Evolutionary conservation across 2,797 vertebrate species (phyloP).

Genomic region (Pachyuromys duprasi): DNA sequence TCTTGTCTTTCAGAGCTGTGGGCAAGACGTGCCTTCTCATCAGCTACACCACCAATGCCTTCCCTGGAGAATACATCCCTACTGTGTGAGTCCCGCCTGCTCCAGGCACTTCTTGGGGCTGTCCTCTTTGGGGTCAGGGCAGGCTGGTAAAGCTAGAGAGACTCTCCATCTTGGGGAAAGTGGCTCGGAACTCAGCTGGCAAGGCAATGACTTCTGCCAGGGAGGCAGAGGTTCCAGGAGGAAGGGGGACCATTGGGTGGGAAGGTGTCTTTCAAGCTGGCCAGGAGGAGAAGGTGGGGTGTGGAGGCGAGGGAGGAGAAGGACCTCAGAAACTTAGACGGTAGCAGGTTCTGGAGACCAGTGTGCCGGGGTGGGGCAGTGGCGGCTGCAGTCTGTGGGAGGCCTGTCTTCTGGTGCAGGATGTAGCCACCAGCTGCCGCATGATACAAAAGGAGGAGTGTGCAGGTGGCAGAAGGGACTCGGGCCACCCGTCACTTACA

Average conservation of each 20-base stretch:
- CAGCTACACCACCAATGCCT: conserved; percentile 97
- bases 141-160: neutral
- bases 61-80: conserved; percentile 96
- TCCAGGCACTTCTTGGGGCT: neutral
- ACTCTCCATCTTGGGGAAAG: neutral
- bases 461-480: neutral
- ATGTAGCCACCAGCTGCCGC: neutral
- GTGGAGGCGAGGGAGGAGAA: neutral
- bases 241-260: no score
- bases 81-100: conserved; percentile 89
- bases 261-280: neutral
- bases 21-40: conserved; percentile 97
- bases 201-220: neutral
- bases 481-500: rapidly evolving
- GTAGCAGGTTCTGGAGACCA: neutral
- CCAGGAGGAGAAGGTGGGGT: neutral
- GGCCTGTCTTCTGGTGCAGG: neutral
- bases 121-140: neutral
- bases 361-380: neutral
- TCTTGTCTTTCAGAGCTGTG: conserved; percentile 91
- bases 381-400: neutral
- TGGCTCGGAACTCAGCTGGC: neutral
- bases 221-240: neutral
- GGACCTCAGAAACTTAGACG: neutral
- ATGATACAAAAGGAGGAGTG: rapidly evolving